These are phyloP conservation scores for Vombatus ursinus DNA, from an alignment of 2,113 vertebrate species.

Conservation along the genomic window DNA sequence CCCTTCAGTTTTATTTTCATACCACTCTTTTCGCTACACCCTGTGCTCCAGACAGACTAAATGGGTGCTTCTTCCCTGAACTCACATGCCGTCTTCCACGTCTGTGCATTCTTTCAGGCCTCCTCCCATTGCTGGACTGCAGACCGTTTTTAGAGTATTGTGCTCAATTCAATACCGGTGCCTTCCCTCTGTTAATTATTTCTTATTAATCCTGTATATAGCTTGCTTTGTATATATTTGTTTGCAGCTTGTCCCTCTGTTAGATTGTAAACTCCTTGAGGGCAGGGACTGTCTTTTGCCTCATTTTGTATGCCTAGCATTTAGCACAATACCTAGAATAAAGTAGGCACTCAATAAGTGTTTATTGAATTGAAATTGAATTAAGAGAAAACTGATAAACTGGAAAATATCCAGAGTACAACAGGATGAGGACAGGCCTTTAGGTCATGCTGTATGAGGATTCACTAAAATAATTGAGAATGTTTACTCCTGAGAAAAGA, in stretches of 20 bases:
- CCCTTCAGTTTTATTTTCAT: not conserved
- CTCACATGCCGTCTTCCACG: not conserved
- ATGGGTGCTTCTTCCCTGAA: not conserved
- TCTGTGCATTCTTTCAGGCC: not conserved
- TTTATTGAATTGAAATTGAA: not conserved
- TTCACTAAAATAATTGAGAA: not conserved
- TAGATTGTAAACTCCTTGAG: not conserved
- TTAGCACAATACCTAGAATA: not conserved
- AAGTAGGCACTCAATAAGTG: not conserved
- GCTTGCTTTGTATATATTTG: not conserved
- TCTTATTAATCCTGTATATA: not conserved
- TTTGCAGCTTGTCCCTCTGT: not conserved
- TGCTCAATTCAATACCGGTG: not conserved
- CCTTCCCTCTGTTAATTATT: not conserved
- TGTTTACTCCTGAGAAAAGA: not conserved
- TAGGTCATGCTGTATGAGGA: not conserved
- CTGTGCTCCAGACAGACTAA: not conserved
- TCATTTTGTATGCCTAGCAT: not conserved
- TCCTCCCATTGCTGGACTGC: not conserved
- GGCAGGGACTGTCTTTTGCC: not conserved
- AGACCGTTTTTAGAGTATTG: not conserved
- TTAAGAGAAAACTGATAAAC: not conserved
- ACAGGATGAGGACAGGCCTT: not conserved
- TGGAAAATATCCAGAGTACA: not conserved
- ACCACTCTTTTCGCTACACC: not conserved